These are phyloP conservation scores for Tyrannus savana DNA, from an alignment of 2,113 vertebrate species.

Conservation along the genomic window DNA sequence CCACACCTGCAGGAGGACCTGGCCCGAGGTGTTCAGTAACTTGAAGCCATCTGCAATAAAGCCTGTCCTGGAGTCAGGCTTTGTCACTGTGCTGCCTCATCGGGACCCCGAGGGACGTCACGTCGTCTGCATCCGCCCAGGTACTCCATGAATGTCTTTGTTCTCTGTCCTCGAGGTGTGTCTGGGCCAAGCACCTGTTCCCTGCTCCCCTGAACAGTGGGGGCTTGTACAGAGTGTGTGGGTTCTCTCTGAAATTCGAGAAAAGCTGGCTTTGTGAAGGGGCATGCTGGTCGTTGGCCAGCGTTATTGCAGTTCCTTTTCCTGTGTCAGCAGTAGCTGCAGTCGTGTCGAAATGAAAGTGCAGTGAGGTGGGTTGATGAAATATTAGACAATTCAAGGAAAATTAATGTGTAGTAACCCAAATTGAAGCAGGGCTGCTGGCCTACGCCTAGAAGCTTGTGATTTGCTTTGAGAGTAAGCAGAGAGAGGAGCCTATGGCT, in stretches of 20 bases:
- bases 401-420: neutral
- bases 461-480: neutral
- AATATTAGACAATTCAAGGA: neutral
- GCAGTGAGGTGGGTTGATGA: neutral
- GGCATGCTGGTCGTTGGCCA: neutral
- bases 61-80: constrained; percentile 90
- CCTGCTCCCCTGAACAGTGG: neutral
- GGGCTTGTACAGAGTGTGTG: neutral
- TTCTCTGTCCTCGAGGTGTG: rapidly evolving
- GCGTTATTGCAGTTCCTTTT: neutral
- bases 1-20: constrained; percentile 87
- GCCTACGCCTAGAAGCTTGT: neutral
- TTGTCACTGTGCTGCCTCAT: constrained; percentile 91
- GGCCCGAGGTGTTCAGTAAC: constrained; percentile 95
- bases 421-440: neutral
- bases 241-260: neutral
- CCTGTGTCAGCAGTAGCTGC: neutral
- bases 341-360: neutral
- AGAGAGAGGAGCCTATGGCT: neutral
- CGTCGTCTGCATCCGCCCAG: constrained; percentile 91
- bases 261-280: neutral
- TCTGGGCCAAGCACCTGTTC: neutral
- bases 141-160: constrained; percentile 58
- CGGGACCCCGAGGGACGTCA: constrained; percentile 89
- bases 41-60: constrained; percentile 90